phyloP scores from a whole-genome alignment of 2,888 invertebrate species.

The Chaetogeoica ovagalla region DNA sequence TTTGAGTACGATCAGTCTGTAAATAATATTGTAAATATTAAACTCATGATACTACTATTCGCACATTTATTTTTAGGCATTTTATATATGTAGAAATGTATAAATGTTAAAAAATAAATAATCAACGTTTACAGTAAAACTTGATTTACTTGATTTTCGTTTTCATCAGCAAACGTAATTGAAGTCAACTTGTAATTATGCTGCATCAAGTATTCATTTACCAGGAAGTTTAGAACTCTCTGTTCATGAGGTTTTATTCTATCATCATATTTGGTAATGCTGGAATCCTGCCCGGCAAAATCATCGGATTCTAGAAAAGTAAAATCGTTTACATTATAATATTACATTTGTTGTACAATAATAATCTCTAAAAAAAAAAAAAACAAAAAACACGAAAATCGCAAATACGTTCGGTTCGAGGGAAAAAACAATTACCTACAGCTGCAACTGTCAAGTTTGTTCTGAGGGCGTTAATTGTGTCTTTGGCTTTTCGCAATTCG shows the following conservation, averaged over 20 bases:
- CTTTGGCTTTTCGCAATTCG: conserved; percentile 82
- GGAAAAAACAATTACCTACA: conserved; percentile 59
- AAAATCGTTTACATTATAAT: neutral
- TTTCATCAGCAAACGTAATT: conserved; percentile 89
- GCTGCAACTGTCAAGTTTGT: conserved; percentile 80
- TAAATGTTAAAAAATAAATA: neutral
- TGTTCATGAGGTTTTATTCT: conserved; percentile 78
- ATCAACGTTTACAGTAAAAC: neutral
- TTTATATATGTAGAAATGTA: neutral
- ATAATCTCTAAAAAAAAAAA: neutral
- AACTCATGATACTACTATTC: neutral
- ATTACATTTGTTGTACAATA: neutral
- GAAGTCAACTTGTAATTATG: conserved; percentile 84
- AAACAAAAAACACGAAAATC: conserved; percentile 57
- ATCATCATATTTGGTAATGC: conserved; percentile 54
- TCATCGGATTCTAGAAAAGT: conserved; percentile 62
- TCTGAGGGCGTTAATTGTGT: conserved; percentile 79
- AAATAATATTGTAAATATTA: too few relatives aligned
- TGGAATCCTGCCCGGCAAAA: conserved; percentile 61
- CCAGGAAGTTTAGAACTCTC: conserved; percentile 80
- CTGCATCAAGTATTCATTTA: conserved; percentile 80
- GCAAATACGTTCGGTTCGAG: neutral
- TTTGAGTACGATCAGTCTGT: too few relatives aligned
- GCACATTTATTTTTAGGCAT: neutral
- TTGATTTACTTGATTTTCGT: conserved; percentile 75